Evolutionary conservation across 2,888 invertebrate genomes (phyloP).

Genomic region (Eupeodes latifasciatus): DNA sequence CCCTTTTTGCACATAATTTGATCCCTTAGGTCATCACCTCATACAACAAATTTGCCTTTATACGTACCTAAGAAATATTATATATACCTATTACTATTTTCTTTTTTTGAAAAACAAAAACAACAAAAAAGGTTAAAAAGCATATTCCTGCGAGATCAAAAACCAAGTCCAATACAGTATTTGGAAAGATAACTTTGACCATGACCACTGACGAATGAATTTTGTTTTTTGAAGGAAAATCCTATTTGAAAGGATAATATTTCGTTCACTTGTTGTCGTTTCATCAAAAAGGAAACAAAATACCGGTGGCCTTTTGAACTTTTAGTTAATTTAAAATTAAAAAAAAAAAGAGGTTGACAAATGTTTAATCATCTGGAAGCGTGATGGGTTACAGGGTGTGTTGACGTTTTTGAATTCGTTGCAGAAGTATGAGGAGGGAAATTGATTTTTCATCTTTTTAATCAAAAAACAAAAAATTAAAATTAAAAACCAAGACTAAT

Average conservation of each 20-base stretch:
- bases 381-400: background rate
- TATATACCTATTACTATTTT: conserved; percentile 3
- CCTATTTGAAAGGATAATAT: background rate
- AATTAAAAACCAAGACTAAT: no score
- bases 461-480: no score
- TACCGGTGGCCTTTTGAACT: conserved; percentile 18
- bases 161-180: background rate
- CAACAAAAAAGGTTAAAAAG: conserved; percentile 23
- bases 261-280: background rate
- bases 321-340: conserved; percentile 27
- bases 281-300: conserved; percentile 25
- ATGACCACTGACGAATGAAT: background rate
- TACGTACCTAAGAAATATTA: conserved; percentile 6
- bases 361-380: background rate
- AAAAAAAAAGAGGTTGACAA: conserved; percentile 4
- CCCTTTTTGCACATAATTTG: conserved; percentile 34
- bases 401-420: background rate
- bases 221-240: background rate
- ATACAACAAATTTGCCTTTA: conserved; percentile 18
- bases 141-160: background rate
- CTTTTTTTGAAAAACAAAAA: background rate
- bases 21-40: conserved; percentile 17
- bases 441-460: no score
- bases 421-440: no score
- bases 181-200: background rate